A percentile compares a stretch with the other conserved stretches of the same genome.
Conservation (phyloP, 2,113 vertebrate genomes). For the Suncus etruscus region DNA sequence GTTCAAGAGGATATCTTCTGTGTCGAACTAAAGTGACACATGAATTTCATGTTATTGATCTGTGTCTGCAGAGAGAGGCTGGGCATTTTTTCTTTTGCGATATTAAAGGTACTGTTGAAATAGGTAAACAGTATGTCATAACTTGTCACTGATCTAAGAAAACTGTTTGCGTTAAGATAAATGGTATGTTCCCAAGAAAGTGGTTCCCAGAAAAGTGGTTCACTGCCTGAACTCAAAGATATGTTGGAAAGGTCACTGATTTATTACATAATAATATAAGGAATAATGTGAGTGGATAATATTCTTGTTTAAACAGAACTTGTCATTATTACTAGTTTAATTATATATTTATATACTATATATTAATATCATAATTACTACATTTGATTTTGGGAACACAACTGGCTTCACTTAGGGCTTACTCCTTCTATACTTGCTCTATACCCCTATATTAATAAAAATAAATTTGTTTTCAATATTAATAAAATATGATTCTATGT, state of each 20-base stretch:
- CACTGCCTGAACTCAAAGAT: background rate
- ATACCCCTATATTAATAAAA: too few species aligned
- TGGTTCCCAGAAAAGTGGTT: background rate
- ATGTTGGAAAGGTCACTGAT: background rate
- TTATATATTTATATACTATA: too few species aligned
- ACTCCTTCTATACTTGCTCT: too few species aligned
- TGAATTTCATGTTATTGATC: slow-evolving; percentile 20
- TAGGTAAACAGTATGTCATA: background rate
- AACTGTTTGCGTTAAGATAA: background rate
- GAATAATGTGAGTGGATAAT: background rate
- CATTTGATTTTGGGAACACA: too few species aligned
- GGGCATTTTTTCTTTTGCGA: background rate
- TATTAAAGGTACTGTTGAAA: background rate
- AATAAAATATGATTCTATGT: too few species aligned
- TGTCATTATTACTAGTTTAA: too few species aligned
- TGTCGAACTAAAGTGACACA: slow-evolving; percentile 12
- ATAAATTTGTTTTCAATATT: too few species aligned
- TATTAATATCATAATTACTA: too few species aligned
- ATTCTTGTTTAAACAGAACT: background rate
- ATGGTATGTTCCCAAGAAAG: background rate
- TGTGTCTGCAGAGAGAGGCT: background rate
- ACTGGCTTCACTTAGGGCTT: too few species aligned
- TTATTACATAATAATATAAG: background rate
- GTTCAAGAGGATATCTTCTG: background rate
- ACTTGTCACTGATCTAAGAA: background rate